phyloP scores from a whole-genome alignment of 2,113 vertebrate genomes.

The Ciconia maguari region DNA sequence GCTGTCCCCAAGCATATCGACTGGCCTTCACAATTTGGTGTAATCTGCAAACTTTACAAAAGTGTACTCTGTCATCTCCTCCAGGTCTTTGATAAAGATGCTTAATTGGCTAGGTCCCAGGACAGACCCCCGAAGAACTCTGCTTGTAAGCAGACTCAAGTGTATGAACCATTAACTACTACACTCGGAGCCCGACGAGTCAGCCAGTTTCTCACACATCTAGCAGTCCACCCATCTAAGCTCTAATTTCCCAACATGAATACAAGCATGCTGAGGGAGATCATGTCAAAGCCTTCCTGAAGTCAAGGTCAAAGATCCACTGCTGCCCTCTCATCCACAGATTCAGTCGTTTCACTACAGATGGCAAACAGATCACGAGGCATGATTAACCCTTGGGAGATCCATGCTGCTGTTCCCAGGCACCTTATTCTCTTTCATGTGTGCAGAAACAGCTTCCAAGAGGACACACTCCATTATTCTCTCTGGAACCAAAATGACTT shows the following conservation, averaged over 20 bases:
- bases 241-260: background rate
- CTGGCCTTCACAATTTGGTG: background rate
- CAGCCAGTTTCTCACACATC: background rate
- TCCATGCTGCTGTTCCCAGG: background rate
- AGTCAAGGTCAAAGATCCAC: background rate
- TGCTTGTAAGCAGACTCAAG: background rate
- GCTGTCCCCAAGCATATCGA: background rate
- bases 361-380: background rate
- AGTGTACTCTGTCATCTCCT: background rate
- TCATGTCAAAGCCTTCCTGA: background rate
- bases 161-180: background rate
- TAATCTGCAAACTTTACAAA: background rate
- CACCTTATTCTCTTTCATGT: background rate
- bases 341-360: background rate
- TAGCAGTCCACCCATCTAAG: background rate
- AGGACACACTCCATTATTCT: background rate
- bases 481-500: background rate
- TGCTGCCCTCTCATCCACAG: background rate
- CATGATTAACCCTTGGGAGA: background rate
- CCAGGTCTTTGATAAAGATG: background rate
- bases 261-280: background rate
- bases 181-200: accelerated
- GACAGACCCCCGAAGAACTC: background rate
- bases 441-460: background rate
- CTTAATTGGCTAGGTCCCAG: background rate